phyloP scores from a whole-genome alignment of 2,113 vertebrate species.

The Alouatta palliata region DNA sequence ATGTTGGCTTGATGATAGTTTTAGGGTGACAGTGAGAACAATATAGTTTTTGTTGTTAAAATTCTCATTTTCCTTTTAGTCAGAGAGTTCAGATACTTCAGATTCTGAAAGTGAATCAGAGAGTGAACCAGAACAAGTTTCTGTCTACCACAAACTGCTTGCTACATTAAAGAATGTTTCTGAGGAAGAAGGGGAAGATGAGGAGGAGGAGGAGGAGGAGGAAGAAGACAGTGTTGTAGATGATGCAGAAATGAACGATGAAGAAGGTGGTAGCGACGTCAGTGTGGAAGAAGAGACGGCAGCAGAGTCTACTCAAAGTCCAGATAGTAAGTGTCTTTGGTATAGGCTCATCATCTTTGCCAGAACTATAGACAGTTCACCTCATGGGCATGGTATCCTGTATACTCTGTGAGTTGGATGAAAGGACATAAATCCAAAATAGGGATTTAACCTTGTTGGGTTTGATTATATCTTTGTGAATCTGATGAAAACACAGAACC shows the following conservation, averaged over 20 bases:
- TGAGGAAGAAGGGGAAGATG: constrained; percentile 83
- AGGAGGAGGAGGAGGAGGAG: constrained; percentile 82
- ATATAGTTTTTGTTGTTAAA: neutral
- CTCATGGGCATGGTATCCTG: neutral
- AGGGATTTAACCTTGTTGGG: neutral
- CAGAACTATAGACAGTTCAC: neutral
- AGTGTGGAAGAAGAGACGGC: neutral
- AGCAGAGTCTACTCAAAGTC: neutral
- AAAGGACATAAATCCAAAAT: neutral
- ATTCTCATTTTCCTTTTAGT: constrained; percentile 79
- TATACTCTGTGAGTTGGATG: neutral
- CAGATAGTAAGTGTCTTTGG: constrained; percentile 63
- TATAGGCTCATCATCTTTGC: neutral
- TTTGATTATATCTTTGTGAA: neutral
- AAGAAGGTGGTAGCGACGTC: constrained; percentile 36
- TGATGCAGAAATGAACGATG: constrained; percentile 74
- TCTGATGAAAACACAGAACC: neutral
- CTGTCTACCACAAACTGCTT: constrained; percentile 94
- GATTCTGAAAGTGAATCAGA: constrained; percentile 86
- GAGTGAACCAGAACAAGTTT: constrained; percentile 86
- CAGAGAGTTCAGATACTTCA: constrained; percentile 86
- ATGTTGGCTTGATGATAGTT: constrained; percentile 1
- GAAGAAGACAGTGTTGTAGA: constrained; percentile 74
- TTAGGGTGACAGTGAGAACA: neutral
- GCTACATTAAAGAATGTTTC: constrained; percentile 87